Percentiles rank a stretch among this genome's conserved stretches.
Conservation (phyloP, 1,140 invertebrate genomes). For the Tribolium castaneum region DNA sequence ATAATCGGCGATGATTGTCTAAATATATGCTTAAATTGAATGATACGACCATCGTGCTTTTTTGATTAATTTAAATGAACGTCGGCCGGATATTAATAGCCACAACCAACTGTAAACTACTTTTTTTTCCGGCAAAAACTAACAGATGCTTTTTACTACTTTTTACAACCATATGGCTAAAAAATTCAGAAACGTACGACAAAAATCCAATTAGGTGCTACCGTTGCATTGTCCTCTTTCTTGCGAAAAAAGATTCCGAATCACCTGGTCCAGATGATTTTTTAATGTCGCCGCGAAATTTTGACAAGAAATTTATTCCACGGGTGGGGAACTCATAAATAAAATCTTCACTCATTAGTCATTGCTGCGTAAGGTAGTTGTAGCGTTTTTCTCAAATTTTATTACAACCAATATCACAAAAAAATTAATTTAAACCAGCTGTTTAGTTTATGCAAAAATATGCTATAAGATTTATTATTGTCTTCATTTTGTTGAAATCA, state of each 20-base stretch:
- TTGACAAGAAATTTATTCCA: no score
- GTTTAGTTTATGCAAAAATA: no score
- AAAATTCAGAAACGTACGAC: neutral
- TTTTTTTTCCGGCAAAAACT: neutral
- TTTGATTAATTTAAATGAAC: conserved; percentile 3
- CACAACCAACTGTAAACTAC: neutral
- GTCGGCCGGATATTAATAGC: neutral
- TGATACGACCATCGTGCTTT: neutral
- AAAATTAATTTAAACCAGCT: no score
- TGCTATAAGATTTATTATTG: no score
- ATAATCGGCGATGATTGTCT: conserved; percentile 33
- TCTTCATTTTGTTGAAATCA: no score
- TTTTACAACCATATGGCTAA: neutral
- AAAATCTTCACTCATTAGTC: no score
- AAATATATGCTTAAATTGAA: conserved; percentile 14
- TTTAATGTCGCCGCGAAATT: neutral
- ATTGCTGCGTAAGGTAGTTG: no score
- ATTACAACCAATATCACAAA: no score
- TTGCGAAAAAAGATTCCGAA: neutral
- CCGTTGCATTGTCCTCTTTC: neutral
- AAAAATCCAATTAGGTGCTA: neutral
- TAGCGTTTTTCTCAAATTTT: no score
- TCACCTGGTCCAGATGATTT: neutral
- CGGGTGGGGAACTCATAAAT: no score
- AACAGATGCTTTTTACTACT: conserved; percentile 15